Evolutionary conservation across 2,888 invertebrate species (phyloP).

Genomic region (Cephus rjabovi): DNA sequence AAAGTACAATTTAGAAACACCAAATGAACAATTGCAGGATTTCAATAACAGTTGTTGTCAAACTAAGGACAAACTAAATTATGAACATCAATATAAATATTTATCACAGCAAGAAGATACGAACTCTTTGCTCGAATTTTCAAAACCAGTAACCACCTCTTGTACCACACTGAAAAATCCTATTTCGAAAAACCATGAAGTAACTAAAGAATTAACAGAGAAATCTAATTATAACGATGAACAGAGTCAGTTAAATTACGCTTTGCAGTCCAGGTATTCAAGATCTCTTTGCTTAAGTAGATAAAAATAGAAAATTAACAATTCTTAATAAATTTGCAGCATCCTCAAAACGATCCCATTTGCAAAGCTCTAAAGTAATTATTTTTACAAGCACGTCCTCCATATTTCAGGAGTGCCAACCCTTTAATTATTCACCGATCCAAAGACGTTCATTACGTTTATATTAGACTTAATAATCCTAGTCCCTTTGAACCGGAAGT

Average conservation of each 20-base stretch:
- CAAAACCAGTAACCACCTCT: slow-evolving; percentile 4
- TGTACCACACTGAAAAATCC: slow-evolving; percentile 8
- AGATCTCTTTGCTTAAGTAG: neutral
- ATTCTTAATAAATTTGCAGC: neutral
- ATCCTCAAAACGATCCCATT: neutral
- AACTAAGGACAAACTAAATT: neutral
- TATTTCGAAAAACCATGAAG: neutral
- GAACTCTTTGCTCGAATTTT: neutral
- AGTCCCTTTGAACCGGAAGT: neutral
- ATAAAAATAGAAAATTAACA: neutral
- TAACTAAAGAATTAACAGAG: neutral
- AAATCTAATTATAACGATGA: neutral
- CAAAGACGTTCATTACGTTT: neutral
- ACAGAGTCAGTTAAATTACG: neutral
- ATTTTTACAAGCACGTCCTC: neutral
- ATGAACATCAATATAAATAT: neutral
- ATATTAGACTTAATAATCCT: neutral
- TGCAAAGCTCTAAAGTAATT: neutral
- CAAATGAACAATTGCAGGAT: slow-evolving; percentile 2
- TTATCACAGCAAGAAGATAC: neutral
- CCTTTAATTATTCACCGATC: neutral
- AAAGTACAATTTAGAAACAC: slow-evolving; percentile 1
- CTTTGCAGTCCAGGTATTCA: neutral
- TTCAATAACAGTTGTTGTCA: slow-evolving; percentile 2
- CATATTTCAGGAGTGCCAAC: neutral